These are phyloP conservation scores for Perdita meconis DNA, from an alignment of 2,888 invertebrate species.

Conservation along the genomic window DNA sequence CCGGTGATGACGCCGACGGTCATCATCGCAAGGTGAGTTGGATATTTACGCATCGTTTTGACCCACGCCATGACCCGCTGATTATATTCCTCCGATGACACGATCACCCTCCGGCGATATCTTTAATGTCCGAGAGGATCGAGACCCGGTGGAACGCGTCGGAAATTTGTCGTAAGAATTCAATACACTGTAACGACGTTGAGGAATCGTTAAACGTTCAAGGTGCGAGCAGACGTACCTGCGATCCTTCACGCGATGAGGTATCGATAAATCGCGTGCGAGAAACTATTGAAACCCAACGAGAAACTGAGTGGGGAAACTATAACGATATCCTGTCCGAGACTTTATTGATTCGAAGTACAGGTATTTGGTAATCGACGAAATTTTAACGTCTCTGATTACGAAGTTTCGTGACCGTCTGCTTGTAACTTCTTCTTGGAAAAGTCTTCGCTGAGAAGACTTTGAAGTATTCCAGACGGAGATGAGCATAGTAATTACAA, in stretches of 20 bases:
- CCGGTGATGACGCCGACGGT: constrained; percentile 34
- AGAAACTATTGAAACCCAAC: too few relatives aligned
- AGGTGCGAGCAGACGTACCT: not conserved
- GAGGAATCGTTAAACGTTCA: not conserved
- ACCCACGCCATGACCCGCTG: constrained; percentile 56
- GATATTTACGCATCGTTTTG: constrained; percentile 58
- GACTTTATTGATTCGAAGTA: too few relatives aligned
- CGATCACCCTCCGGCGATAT: constrained; percentile 56
- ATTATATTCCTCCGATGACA: constrained; percentile 54
- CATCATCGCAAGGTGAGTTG: constrained; percentile 53
- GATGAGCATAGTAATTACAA: too few relatives aligned
- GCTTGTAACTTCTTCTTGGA: too few relatives aligned
- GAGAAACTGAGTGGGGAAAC: too few relatives aligned
- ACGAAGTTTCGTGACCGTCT: too few relatives aligned
- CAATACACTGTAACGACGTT: not conserved
- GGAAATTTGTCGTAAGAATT: constrained; percentile 4
- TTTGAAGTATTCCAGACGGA: too few relatives aligned
- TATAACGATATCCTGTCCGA: too few relatives aligned
- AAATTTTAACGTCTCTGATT: too few relatives aligned
- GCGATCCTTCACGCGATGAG: not conserved
- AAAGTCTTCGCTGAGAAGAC: too few relatives aligned
- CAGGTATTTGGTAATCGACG: too few relatives aligned
- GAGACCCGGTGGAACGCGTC: not conserved
- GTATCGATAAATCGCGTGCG: not conserved
- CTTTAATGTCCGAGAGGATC: constrained; percentile 29